Base-by-base conservation (phyloP, 2,113 vertebrate species). In the Cathartes aura region DNA sequence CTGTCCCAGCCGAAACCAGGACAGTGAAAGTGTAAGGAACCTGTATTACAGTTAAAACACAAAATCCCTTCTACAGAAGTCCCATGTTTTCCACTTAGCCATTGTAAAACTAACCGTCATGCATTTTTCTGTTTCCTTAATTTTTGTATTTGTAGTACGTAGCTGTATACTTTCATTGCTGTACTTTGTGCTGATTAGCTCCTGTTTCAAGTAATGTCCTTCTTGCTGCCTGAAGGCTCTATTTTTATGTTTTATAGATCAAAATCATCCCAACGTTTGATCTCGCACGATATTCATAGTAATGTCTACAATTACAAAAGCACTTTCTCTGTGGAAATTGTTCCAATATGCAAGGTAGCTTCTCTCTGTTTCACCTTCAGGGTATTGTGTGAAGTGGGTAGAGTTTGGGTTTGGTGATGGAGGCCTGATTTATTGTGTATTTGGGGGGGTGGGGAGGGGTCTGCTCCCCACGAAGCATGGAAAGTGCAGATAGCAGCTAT, bases 271-370 rank as follows among this genome's bases (percentile, higher is more conserved):
- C 99, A 99, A 72, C 99, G 99, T 40, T 98, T 99, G 93, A 99
- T 99, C 96, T 99, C 99, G 12, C 99, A 99, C 16, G 99, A 99
- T 94, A 98, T 99, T 85, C 99, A 99, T 92, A 99, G 99, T 32
- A 99, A 99, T 71, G 98, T 99, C 15, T 99, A 98, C 97, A 99
- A 99, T 98, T 99, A 99, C 95, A 99, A 99, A 98, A 99, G 99
- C 98, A 99, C 99, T 79, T 99, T 99, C 97, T 99, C 99, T 15
- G 80, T 99, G 96, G 99, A 99, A 98, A 99, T 99, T 10, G 99
- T 99, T 82, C 99, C 99, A 15, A 98, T 99, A 72, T 99, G 99
- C 98, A 99, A 99, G 99, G 99, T 99, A 94, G 32, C 23, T 62
- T 72, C 88, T 80, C 53, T 45, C 45, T 71, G 2, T 63, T 50